A percentile compares a stretch with the other conserved stretches of the same genome.
Conservation (phyloP, 2,888 invertebrate species). For the Diplazon laetatorius region DNA sequence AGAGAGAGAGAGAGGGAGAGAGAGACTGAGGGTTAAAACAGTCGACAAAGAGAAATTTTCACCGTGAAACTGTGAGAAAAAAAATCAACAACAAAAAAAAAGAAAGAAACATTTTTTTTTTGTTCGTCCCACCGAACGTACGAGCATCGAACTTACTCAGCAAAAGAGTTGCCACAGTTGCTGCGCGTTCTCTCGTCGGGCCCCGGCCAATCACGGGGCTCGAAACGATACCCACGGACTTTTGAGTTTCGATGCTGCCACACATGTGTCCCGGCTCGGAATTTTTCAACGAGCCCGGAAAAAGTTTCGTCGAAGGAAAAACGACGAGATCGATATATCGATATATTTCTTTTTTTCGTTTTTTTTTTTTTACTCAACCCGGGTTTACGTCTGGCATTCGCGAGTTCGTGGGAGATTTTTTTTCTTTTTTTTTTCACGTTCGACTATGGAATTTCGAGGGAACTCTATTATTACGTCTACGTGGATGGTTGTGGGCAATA, state of each 20-base stretch:
- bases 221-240: not conserved
- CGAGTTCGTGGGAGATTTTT: no score
- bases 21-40: conserved; percentile 12
- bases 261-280: not conserved
- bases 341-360: no score
- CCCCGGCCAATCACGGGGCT: not conserved
- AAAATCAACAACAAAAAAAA: not conserved
- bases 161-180: conserved; percentile 5
- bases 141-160: not conserved
- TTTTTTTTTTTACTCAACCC: no score
- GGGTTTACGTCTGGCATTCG: no score
- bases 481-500: no score
- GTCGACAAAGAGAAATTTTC: conserved; percentile 19
- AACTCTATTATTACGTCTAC: no score
- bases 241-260: conserved; percentile 7
- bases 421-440: no score
- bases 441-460: no score
- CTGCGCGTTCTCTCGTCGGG: not conserved
- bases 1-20: not conserved
- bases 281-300: not conserved
- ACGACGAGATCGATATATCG: not conserved
- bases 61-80: not conserved
- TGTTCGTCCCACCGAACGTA: not conserved
- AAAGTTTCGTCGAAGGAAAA: not conserved
- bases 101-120: not conserved